phyloP scores from a whole-genome alignment of 2,797 vertebrate genomes.

The Crocodylus rhombifer region DNA sequence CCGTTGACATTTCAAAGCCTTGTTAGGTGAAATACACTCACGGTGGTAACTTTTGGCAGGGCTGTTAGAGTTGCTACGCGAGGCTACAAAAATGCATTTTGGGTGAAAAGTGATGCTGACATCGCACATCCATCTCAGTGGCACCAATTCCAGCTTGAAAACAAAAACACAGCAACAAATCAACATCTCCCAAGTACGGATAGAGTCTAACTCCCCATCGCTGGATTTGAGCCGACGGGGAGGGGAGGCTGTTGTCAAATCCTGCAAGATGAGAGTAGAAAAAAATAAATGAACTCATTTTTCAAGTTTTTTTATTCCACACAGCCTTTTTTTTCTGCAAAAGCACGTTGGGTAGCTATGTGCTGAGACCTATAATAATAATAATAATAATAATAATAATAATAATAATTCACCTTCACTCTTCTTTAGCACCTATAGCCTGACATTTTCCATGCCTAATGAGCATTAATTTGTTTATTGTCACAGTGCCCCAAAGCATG shows the following conservation, averaged over 20 bases:
- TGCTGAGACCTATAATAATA: fast-evolving
- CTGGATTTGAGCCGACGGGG: not conserved
- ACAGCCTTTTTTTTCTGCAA: not conserved
- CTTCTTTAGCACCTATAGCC: not conserved
- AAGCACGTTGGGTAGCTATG: fast-evolving
- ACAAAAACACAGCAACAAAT: too few species aligned
- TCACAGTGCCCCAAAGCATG: fast-evolving
- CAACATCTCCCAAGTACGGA: too few species aligned
- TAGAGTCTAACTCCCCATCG: fast-evolving
- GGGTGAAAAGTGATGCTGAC: fast-evolving
- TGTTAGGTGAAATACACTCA: fast-evolving
- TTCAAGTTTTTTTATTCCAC: not conserved
- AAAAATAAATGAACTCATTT: not conserved
- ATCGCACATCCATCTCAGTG: not conserved
- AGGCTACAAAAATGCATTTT: fast-evolving
- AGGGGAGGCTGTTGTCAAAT: not conserved
- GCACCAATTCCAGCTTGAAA: not conserved
- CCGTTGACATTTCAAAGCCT: not conserved
- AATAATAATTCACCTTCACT: fast-evolving
- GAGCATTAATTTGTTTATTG: not conserved
- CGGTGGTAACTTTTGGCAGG: fast-evolving
- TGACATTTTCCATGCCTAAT: not conserved
- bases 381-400: too few species aligned
- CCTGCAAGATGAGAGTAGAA: not conserved
- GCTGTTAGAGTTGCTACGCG: not conserved